phyloP scores from a whole-genome alignment of 1,140 invertebrate genomes.

The Drosophila arizonae region DNA sequence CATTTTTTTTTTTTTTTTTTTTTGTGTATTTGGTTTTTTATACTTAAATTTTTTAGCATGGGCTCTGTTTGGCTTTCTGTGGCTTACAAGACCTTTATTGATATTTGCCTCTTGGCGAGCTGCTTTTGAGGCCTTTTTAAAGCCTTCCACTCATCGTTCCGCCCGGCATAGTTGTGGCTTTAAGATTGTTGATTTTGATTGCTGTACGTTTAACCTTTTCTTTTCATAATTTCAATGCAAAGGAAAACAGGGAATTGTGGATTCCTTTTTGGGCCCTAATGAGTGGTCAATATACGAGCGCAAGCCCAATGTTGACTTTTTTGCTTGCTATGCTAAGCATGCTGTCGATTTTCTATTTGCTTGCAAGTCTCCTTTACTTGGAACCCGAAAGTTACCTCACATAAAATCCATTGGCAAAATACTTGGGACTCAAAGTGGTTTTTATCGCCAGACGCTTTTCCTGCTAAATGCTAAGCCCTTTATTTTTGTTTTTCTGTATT shows the following conservation, averaged over 20 bases:
- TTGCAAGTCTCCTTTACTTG: conserved; percentile 6
- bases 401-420: conserved; percentile 48
- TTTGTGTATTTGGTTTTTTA: conserved; percentile 12
- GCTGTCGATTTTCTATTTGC: conserved; percentile 8
- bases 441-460: conserved; percentile 38
- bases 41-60: conserved; percentile 29
- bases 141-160: too few relatives aligned
- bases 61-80: conserved; percentile 38
- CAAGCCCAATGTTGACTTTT: conserved; percentile 13
- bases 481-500: conserved; percentile 14
- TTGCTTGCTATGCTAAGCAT: conserved; percentile 10
- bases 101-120: conserved; percentile 48
- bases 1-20: background rate
- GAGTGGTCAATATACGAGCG: conserved; percentile 9
- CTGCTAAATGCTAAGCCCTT: conserved; percentile 63
- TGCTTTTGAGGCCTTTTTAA: conserved; percentile 42
- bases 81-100: conserved; percentile 76
- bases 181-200: conserved; percentile 41
- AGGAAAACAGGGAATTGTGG: background rate
- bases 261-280: conserved; percentile 22
- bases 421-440: conserved; percentile 34
- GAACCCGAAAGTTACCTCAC: conserved; percentile 10
- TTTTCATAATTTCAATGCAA: conserved; percentile 35
- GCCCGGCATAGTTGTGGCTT: conserved; percentile 18
- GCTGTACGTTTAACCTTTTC: conserved; percentile 37